Evolutionary conservation across 2,797 vertebrate genomes (phyloP).

Genomic region (Microctenopoma steveboyesi): DNA sequence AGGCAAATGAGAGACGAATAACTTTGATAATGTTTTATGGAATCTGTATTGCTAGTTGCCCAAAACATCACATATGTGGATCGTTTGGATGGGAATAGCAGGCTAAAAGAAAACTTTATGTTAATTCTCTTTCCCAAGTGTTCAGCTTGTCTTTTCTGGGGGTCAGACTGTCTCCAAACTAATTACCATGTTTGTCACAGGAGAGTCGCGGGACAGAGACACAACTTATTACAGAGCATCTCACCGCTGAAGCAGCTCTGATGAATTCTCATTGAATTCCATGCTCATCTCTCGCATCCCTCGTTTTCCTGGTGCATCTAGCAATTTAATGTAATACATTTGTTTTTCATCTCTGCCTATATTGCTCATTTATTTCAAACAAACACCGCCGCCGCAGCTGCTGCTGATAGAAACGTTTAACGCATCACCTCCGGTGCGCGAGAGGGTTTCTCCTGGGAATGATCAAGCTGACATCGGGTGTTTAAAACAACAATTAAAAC

Average conservation of each 20-base stretch:
- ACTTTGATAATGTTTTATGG: slow-evolving; percentile 1
- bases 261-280: slow-evolving; percentile 55
- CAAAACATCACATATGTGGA: slow-evolving; percentile 1
- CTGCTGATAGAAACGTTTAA: slow-evolving; percentile 51
- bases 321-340: slow-evolving; percentile 50
- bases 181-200: slow-evolving; percentile 41
- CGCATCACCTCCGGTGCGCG: slow-evolving; percentile 39
- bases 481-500: slow-evolving; percentile 40
- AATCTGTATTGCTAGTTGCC: not conserved
- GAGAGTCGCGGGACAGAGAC: slow-evolving; percentile 12
- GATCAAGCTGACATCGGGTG: slow-evolving; percentile 28
- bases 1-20: slow-evolving; percentile 16
- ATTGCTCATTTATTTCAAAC: slow-evolving; percentile 58
- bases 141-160: slow-evolving; percentile 23
- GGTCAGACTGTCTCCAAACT: slow-evolving; percentile 24
- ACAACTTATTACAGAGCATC: slow-evolving; percentile 25
- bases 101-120: not conserved
- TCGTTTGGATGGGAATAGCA: slow-evolving; percentile 3
- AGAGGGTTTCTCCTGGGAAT: slow-evolving; percentile 49
- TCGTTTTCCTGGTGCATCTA: slow-evolving; percentile 33
- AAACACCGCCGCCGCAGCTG: slow-evolving; percentile 21
- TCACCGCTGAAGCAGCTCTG: slow-evolving; percentile 43
- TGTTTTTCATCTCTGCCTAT: slow-evolving; percentile 51
- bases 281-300: slow-evolving; percentile 31
- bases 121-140: not conserved